Evolutionary conservation across 2,797 vertebrate genomes (phyloP), one percentile per base, ranked within the genome.

Genomic region (Propithecus perrieri): DNA sequence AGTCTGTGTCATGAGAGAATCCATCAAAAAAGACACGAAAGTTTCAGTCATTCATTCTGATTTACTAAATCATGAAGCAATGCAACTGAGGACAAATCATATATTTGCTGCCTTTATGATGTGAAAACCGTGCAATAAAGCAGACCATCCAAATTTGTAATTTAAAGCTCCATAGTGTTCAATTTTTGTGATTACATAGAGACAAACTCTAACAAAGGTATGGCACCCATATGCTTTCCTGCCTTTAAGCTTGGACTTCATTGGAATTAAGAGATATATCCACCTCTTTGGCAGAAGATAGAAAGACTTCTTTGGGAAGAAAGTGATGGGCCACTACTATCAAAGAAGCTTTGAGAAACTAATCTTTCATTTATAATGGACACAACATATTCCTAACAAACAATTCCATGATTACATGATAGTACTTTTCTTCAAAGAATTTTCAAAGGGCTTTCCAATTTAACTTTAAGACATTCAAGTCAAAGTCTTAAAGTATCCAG

Each of bases 301-400:
- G 43, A 94, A 81, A 94, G 35, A 43, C 41, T 50, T 89, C 15
- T 88, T 94, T 53, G 63, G 83, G 48, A 85, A 94, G 65, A 79
- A 95, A 83, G 61, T 81, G 65, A 76, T 46, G 67, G 63, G 9
- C 26, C 57, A 63, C 35, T 72, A 75, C 74, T 85, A 94, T 69
- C 35, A 78, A 95, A 83, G 76, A 93, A 92, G 14, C 38, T 80
- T 65, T 97, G 69, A 91, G 81, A 91, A 50, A 48, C 53, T 13
- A 74, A 65, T 22, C 14, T 87, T 72, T 91, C 41, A 1, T 76
- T 50, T 84, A 20, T 74, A 71, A 75, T 85, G 78, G 30, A n/a
- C 59, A 65, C 59, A 88, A 75, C 67, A 28, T 79, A 50, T 85
- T 76, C 22, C n/a, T 90, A 89, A 97, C 35, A 5, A 93, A 94